Evolutionary conservation across 2,113 vertebrate genomes (phyloP), one percentile per base, ranked within the genome.

Genomic region (Myotis brandtii): DNA sequence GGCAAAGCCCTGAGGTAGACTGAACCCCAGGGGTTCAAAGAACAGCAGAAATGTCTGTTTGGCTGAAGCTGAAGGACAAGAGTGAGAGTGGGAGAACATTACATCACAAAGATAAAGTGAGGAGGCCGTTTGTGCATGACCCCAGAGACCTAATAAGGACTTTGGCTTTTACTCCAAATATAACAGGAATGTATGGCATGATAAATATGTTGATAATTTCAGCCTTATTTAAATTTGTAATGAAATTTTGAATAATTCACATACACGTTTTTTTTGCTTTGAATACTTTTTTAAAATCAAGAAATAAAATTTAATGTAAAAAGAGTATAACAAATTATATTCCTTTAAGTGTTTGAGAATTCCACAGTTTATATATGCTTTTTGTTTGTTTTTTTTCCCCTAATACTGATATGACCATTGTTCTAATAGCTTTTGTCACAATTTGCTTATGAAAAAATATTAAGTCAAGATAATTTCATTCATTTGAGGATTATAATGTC

Each of bases 271-370:
- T 52, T 66, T 85, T 72, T 80, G 6, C n/a, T 85, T 64, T 73
- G 64, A 50, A 48, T 48, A 56, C 32, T 9, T 37, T 50, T 85
- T 85, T 85, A n/a, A 67, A 50, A 30, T 20, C 23, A 93, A 50
- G 17, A 85, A 89, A 73, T 62, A 6, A 83, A 84, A 94, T 64
- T 87, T 62, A 82, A 34, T 75, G 46, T 59, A 37, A 94, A 91
- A 73, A 54, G 46, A 34, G 10, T 32, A 13, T 83, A 86, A 83
- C 3, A 72, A 54, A 59, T 62, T 86, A n/a, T 73, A 94, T 54
- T 59, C 32, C 32, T 48, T 83, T 23, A 86, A 73, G 21, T 69
- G 56, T 46, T 18, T 89, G 67, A 77, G 9, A 64, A 85, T 14
- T 13, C 82, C 50, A 40, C 16, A 30, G 5, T 59, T 85, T 56